Conservation (phyloP, 2,113 vertebrate species). For the Pelobates fuscus region DNA sequence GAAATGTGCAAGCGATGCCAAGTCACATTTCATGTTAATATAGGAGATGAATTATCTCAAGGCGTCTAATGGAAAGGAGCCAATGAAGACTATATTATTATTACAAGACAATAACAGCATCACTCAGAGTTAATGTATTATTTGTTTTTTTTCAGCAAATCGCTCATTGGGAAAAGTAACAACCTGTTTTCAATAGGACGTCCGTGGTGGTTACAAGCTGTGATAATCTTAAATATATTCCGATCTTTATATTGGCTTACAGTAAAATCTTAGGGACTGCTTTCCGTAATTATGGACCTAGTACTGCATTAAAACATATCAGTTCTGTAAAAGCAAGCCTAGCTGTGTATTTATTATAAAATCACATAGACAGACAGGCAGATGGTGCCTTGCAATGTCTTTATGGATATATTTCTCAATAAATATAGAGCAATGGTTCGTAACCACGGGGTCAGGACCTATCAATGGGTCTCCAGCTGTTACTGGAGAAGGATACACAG, state of each 20-base stretch:
- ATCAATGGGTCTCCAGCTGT: too few relatives aligned
- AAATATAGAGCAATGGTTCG: too few relatives aligned
- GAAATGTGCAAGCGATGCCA: neutral
- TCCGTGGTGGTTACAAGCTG: neutral
- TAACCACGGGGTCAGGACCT: too few relatives aligned
- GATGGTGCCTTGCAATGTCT: too few relatives aligned
- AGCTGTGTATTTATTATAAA: too few relatives aligned
- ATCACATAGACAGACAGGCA: too few relatives aligned
- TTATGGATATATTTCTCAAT: too few relatives aligned
- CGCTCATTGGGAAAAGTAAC: constrained; percentile 12
- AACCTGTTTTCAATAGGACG: neutral
- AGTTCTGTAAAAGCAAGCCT: too few relatives aligned
- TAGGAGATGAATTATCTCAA: constrained; percentile 15
- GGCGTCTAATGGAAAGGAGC: neutral
- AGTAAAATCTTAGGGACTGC: too few relatives aligned
- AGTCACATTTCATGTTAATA: constrained; percentile 11
- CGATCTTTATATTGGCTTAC: too few relatives aligned
- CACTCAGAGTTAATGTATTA: neutral
- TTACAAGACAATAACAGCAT: neutral
- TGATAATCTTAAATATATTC: too few relatives aligned
- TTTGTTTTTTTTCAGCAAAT: constrained; percentile 31
- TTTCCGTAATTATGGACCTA: neutral
- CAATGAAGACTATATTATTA: constrained; percentile 14
- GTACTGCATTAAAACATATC: neutral
- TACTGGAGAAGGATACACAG: too few relatives aligned